Percentiles rank a stretch among this genome's conserved stretches.
Conservation (phyloP, 1,140 invertebrate genomes). For the Papilio aristodemus region DNA sequence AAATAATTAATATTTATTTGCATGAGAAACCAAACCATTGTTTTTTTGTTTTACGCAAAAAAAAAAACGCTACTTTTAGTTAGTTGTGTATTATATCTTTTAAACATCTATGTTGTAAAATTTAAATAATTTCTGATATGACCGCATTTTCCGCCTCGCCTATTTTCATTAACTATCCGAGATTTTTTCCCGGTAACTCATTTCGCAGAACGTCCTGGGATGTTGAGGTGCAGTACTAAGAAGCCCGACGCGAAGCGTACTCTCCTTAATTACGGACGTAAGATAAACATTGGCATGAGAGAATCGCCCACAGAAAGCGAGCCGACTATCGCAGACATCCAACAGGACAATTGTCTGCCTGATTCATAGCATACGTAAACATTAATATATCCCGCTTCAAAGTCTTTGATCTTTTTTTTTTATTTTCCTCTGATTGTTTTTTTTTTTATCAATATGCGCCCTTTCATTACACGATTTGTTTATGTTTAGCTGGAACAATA, state of each 20-base stretch:
- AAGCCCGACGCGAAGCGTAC: constrained; percentile 50
- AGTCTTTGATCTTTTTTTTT: not conserved
- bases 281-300: constrained; percentile 60
- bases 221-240: constrained; percentile 38
- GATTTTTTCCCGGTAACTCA: constrained; percentile 25
- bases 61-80: no score
- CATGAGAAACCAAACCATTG: no score
- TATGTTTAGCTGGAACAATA: no score
- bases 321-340: constrained; percentile 44
- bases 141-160: no score
- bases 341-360: constrained; percentile 5
- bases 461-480: not conserved
- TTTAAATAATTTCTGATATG: no score
- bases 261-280: constrained; percentile 48
- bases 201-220: constrained; percentile 37
- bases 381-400: not conserved
- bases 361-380: not conserved
- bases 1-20: no score
- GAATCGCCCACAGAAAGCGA: constrained; percentile 42
- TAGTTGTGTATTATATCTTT: no score
- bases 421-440: not conserved
- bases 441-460: not conserved
- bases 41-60: no score
- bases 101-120: no score
- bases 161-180: constrained; percentile 4